phyloP scores from a whole-genome alignment of 2,888 invertebrate genomes.

The Litoditis marina region DNA sequence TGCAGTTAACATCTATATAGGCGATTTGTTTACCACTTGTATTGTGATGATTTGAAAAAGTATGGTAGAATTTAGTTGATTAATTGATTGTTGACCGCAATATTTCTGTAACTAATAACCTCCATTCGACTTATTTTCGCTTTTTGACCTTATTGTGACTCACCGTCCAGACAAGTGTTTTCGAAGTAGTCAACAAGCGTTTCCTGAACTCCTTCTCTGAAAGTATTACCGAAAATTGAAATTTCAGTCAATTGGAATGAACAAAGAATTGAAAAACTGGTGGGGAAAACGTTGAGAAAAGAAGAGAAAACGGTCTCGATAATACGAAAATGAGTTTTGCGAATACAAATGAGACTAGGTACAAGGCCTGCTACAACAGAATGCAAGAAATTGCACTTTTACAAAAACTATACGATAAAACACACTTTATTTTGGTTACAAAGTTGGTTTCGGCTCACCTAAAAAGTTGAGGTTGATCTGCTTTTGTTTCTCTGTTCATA shows the following conservation, averaged over 20 bases:
- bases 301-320: no score
- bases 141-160: conserved; percentile 9
- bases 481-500: conserved; percentile 49
- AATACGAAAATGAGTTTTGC: no score
- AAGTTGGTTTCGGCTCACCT: conserved; percentile 15
- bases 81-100: not conserved
- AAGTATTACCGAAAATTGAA: conserved; percentile 17
- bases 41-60: not conserved
- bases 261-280: no score
- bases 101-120: not conserved
- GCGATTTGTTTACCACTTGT: no score
- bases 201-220: conserved; percentile 37
- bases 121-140: not conserved
- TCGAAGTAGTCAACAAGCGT: conserved; percentile 60
- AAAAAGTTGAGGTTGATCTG: conserved; percentile 46
- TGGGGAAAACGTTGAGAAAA: no score
- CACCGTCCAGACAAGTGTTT: conserved; percentile 58
- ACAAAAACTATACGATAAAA: no score
- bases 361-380: no score
- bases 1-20: no score
- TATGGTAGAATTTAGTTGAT: not conserved
- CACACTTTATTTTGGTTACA: no score
- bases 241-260: no score
- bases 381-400: no score
- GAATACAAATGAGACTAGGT: no score